A percentile compares a stretch with the other conserved stretches of the same genome.
phyloP scores from a whole-genome alignment of 2,888 invertebrate genomes.

The Calameuta idolon region DNA sequence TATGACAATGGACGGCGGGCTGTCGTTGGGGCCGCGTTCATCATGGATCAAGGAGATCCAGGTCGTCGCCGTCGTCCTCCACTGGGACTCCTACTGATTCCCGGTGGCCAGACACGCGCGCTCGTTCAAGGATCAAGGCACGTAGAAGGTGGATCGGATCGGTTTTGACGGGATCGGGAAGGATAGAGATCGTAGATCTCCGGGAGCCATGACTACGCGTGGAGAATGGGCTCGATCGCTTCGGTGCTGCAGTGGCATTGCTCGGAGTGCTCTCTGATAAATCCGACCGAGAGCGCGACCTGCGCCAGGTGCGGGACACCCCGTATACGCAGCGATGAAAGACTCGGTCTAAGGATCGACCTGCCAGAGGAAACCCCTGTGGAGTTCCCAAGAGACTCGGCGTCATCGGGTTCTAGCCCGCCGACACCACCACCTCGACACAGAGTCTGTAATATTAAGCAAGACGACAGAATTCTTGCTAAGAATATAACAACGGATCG shows the following conservation, averaged over 20 bases:
- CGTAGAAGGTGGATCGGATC: conserved; percentile 9
- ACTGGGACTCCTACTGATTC: background rate
- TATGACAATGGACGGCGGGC: conserved; percentile 64
- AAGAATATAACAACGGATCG: background rate
- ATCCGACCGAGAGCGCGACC: conserved; percentile 86
- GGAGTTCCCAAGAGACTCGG: conserved; percentile 10
- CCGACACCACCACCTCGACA: conserved; percentile 56
- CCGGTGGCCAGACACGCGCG: background rate
- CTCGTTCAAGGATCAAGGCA: conserved; percentile 17
- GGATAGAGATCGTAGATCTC: conserved; percentile 9
- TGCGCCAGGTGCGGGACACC: conserved; percentile 83
- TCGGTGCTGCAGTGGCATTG: conserved; percentile 95
- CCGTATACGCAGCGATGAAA: conserved; percentile 55
- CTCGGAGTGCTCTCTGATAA: conserved; percentile 87
- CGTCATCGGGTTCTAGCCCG: conserved; percentile 50
- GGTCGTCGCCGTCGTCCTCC: conserved; percentile 22
- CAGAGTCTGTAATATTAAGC: conserved; percentile 13
- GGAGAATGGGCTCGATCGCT: conserved; percentile 90
- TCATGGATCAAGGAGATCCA: conserved; percentile 14
- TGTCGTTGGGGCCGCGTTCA: conserved; percentile 35
- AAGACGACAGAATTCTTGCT: background rate
- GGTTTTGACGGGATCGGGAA: conserved; percentile 17
- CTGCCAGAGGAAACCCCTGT: background rate
- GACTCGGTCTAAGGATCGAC: conserved; percentile 14
- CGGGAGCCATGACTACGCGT: conserved; percentile 69